Percentiles rank a stretch among this genome's conserved stretches.
Evolutionary conservation across 2,797 vertebrate species (phyloP).

Genomic region (Eupleurogrammus muticus): DNA sequence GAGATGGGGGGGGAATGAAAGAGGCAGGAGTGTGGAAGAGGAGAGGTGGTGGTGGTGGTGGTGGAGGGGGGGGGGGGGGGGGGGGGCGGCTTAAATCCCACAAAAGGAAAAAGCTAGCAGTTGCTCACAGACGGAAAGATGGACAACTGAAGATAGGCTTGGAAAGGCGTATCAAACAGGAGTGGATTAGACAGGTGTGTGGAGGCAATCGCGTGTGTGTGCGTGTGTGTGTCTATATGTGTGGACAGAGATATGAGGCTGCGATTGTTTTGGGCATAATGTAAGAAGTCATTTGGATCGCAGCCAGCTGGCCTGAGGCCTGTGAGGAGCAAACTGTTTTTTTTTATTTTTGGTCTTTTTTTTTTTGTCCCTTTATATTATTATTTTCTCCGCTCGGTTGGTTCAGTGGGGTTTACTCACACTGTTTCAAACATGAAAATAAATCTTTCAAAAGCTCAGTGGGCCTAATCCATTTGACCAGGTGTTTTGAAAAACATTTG

Average conservation of each 20-base stretch:
- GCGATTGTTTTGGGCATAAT: conserved; percentile 72
- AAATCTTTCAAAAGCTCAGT: conserved; percentile 48
- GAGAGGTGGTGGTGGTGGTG: conserved; percentile 5
- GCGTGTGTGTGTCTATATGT: conserved; percentile 57
- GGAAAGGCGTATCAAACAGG: conserved; percentile 76
- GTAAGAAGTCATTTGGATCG: conserved; percentile 72
- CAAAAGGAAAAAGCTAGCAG: conserved; percentile 74
- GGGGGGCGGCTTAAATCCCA: conserved; percentile 67
- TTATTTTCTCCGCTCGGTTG: conserved; percentile 35
- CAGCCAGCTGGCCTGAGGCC: conserved; percentile 72
- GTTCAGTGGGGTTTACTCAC: conserved; percentile 36
- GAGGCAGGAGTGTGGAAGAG: conserved; percentile 44
- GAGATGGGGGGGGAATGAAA: conserved; percentile 50
- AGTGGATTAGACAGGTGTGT: conserved; percentile 80
- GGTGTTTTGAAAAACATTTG: conserved; percentile 53
- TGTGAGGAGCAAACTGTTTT: conserved; percentile 42
- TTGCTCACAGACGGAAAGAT: conserved; percentile 76
- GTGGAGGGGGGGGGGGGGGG: conserved; percentile 24
- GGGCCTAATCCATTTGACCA: conserved; percentile 48
- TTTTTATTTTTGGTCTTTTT: conserved; percentile 36
- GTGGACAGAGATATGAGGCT: conserved; percentile 70
- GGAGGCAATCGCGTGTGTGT: conserved; percentile 45
- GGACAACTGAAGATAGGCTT: conserved; percentile 81
- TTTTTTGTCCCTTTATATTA: conserved; percentile 14
- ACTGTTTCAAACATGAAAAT: conserved; percentile 33